Evolutionary conservation across 1,140 invertebrate species (phyloP), one percentile per base, ranked within the genome.

Genomic region (Drepana arcuata): DNA sequence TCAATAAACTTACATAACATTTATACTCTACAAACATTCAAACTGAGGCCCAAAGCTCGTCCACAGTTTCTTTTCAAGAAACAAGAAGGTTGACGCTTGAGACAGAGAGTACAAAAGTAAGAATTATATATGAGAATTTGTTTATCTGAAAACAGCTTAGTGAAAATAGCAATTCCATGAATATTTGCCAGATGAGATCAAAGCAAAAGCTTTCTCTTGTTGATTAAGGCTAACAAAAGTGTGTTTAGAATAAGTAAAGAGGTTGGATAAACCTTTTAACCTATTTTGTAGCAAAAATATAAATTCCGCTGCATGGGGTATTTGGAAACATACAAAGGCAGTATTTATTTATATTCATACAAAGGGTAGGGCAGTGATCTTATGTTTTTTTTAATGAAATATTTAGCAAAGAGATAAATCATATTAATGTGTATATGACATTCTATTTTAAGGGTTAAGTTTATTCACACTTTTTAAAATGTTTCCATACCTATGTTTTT

Each of bases 151-250:
- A 21, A 21, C 9, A 21, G 7, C n/a, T 3, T 9, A 13, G 9
- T 27, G 25, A 32, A 44, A 31, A 35, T 26, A 26, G 14, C 24
- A 23, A 31, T 11, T 26, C 30, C 33, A 37, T 44, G 44, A 48
- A 54, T 54, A 46, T 49, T 44, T 49, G 29, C 46, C 30, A 7
- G 46, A 43, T 30, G 37, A 46, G 51, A 55, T 55, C 33, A 49
- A 30, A 34, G 27, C 35, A 37, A 58, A 38, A 54, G 55, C 50
- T 54, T 54, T 58, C 36, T 54, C 46, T 42, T 58, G 55, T 58
- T 54, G 50, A 56, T 56, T 51, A 56, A 34, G 16, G 34, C 10
- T 36, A 42, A 53, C 38, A 44, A 53, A 51, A 53, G 41, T 53
- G 46, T 33, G 43, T 33, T 38, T 42, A 33, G 47, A 58, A 58